Conservation (phyloP, 2,113 vertebrate genomes). For the Natator depressus region DNA sequence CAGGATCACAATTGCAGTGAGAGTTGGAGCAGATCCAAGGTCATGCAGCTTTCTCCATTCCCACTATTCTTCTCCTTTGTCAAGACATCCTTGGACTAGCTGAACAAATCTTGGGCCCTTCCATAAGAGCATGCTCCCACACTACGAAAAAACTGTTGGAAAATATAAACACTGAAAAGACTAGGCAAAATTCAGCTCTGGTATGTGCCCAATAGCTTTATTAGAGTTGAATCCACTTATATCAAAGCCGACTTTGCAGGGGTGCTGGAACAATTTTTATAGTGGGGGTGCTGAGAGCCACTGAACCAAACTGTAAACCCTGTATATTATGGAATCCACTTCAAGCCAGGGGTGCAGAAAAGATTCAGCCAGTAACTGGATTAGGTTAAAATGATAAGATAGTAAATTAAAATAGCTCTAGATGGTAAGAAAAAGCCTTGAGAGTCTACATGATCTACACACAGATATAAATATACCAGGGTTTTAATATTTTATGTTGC, state of each 20-base stretch:
- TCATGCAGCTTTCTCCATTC: constrained; percentile 46
- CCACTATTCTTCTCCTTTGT: constrained; percentile 15
- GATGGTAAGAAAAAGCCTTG: neutral
- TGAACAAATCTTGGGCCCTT: constrained; percentile 34
- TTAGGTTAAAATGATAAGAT: neutral
- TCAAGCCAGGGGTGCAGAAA: neutral
- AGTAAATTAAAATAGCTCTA: neutral
- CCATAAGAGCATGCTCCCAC: constrained; percentile 13
- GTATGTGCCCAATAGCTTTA: neutral
- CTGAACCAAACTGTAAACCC: no score
- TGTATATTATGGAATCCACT: no score
- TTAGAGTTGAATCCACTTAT: rapidly evolving
- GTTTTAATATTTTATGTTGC: neutral
- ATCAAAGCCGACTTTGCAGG: neutral
- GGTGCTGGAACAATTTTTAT: no score
- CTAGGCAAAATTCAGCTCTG: neutral
- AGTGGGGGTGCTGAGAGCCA: no score
- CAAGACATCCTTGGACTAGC: constrained; percentile 21
- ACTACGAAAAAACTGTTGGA: constrained; percentile 42
- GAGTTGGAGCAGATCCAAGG: constrained; percentile 38
- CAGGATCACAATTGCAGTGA: constrained; percentile 42
- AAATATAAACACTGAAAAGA: neutral
- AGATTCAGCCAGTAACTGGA: neutral
- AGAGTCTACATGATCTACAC: neutral
- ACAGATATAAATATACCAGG: neutral